A percentile compares a stretch with the other conserved stretches of the same genome.
Evolutionary conservation across 1,140 invertebrate species (phyloP).

Genomic region (Drosophila sturtevanti): DNA sequence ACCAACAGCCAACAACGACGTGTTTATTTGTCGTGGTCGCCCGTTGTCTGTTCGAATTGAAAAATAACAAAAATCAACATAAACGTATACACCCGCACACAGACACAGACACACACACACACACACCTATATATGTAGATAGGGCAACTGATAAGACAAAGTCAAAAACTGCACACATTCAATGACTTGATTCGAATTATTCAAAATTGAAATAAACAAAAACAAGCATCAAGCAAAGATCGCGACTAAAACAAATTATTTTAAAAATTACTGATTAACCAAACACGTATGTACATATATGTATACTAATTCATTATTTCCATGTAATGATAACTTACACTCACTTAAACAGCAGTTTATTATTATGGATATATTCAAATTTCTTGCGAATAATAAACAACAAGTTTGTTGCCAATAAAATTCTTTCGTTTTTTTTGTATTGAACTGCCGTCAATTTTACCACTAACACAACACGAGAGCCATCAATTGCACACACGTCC

Average conservation of each 20-base stretch:
- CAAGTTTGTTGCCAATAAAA: slow-evolving; percentile 70
- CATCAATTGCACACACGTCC: slow-evolving; percentile 47
- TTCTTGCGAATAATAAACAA: slow-evolving; percentile 11
- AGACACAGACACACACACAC: background rate
- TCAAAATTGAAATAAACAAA: background rate
- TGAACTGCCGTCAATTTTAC: slow-evolving; percentile 1
- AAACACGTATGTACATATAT: too few relatives aligned
- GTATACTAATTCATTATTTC: too few relatives aligned
- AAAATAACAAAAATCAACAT: slow-evolving; percentile 42
- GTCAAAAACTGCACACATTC: slow-evolving; percentile 27
- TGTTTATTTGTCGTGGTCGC: slow-evolving; percentile 43
- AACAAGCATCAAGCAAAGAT: background rate
- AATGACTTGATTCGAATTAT: slow-evolving; percentile 5
- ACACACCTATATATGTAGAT: background rate
- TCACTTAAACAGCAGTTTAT: too few relatives aligned
- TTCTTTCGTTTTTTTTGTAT: slow-evolving; percentile 58
- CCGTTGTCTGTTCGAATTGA: slow-evolving; percentile 39
- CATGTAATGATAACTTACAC: background rate
- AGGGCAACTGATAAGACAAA: slow-evolving; percentile 50
- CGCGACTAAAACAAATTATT: slow-evolving; percentile 1
- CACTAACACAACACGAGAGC: background rate
- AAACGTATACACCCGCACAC: background rate
- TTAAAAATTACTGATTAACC: background rate
- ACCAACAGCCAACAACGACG: slow-evolving; percentile 25
- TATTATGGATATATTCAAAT: background rate